phyloP scores from a whole-genome alignment of 2,888 invertebrate genomes.

The Macrophya annulata region DNA sequence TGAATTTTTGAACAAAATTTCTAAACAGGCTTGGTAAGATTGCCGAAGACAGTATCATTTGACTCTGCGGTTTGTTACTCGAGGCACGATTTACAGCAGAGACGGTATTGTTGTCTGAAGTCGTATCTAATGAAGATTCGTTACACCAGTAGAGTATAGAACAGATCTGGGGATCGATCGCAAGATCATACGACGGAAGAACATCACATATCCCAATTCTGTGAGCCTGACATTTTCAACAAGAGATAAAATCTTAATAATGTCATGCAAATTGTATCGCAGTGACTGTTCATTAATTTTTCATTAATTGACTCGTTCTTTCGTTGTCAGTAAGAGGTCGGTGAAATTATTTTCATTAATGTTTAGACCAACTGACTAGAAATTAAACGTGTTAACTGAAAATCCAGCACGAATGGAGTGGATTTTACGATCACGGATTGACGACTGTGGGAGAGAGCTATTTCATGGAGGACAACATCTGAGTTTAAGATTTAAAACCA shows the following conservation, averaged over 20 bases:
- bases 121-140: constrained; percentile 65
- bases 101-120: constrained; percentile 63
- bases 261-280: not conserved
- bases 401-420: not conserved
- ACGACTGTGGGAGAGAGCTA: not conserved
- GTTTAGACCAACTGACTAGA: not conserved
- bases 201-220: constrained; percentile 48
- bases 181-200: constrained; percentile 59
- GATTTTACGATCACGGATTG: constrained; percentile 15
- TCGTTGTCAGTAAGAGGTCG: too few relatives aligned
- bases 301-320: not conserved
- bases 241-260: not conserved
- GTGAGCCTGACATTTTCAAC: not conserved
- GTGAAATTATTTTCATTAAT: not conserved
- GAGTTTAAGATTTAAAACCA: constrained; percentile 29
- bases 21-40: not conserved
- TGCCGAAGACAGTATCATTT: constrained; percentile 20
- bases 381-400: constrained; percentile 6
- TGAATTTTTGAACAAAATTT: constrained; percentile 3
- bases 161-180: constrained; percentile 53
- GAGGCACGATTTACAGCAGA: constrained; percentile 61
- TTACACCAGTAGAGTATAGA: constrained; percentile 61
- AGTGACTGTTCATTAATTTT: not conserved
- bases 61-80: constrained; percentile 59
- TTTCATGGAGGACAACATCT: constrained; percentile 14